A percentile compares a stretch with the other conserved stretches of the same genome.
Evolutionary conservation across 1,140 invertebrate species (phyloP).

Genomic region (Drosophila grimshawi): DNA sequence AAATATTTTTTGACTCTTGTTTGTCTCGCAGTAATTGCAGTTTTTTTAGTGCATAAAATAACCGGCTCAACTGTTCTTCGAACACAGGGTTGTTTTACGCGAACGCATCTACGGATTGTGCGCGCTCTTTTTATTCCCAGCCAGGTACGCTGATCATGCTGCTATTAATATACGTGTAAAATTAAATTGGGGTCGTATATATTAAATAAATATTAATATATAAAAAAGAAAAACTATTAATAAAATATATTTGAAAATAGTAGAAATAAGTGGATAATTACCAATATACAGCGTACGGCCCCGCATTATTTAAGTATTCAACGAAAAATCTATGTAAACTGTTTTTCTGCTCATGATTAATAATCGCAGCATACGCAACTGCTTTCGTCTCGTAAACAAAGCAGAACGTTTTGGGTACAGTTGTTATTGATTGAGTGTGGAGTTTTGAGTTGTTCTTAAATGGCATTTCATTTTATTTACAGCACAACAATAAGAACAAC

Average conservation of each 20-base stretch:
- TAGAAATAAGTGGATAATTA: background rate
- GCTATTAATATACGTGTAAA: background rate
- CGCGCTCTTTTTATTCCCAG: slow-evolving; percentile 27
- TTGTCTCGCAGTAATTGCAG: slow-evolving; percentile 3
- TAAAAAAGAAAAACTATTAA: background rate
- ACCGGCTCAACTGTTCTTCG: slow-evolving; percentile 37
- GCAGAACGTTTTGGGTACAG: slow-evolving; percentile 18
- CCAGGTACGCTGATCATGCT: slow-evolving; percentile 13
- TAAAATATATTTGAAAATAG: background rate
- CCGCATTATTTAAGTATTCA: background rate
- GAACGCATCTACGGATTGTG: slow-evolving; percentile 2
- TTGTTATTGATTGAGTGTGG: background rate
- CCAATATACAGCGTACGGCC: background rate
- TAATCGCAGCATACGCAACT: background rate
- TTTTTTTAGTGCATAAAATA: slow-evolving; percentile 14
- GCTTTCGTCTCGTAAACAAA: slow-evolving; percentile 27
- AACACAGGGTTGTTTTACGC: slow-evolving; percentile 43
- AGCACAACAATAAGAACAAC: slow-evolving; percentile 17
- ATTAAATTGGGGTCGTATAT: background rate
- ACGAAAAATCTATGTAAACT: background rate
- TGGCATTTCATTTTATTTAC: background rate
- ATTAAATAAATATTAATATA: background rate
- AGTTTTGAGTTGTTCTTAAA: background rate
- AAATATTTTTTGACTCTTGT: background rate
- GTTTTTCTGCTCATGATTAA: background rate